Evolutionary conservation across 2,888 invertebrate species (phyloP).

Genomic region (Sminthurinus aureus): DNA sequence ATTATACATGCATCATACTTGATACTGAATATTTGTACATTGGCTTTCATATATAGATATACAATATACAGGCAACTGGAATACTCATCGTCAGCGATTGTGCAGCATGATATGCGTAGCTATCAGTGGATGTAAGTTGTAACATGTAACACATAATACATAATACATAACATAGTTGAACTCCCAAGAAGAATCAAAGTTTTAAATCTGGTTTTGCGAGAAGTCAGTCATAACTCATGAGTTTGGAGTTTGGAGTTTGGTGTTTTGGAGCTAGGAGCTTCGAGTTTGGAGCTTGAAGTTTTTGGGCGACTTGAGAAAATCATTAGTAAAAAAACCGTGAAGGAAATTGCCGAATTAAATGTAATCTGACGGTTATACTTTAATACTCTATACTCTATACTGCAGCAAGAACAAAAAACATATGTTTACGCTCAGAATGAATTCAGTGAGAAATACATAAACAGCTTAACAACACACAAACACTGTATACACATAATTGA

Average conservation of each 20-base stretch:
- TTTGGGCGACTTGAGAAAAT: slow-evolving; percentile 27
- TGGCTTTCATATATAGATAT: no score
- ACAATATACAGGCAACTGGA: no score
- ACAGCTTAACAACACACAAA: not conserved
- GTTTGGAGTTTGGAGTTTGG: not conserved
- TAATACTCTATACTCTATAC: no score
- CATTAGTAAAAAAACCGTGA: slow-evolving; percentile 18
- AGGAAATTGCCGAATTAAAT: slow-evolving; percentile 31
- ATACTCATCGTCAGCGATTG: no score
- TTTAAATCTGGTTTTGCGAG: slow-evolving; percentile 1
- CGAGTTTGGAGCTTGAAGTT: not conserved
- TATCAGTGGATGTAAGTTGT: no score
- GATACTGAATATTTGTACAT: no score
- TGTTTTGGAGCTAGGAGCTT: not conserved
- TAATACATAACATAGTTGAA: no score
- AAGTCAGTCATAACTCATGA: slow-evolving; percentile 14
- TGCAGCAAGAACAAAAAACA: not conserved
- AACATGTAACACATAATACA: no score
- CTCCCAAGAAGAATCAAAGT: not conserved
- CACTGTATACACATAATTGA: not conserved
- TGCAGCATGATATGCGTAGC: no score
- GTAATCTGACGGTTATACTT: slow-evolving; percentile 1
- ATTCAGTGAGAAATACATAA: not conserved
- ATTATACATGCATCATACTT: no score
- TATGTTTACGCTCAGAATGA: not conserved